A percentile compares a stretch with the other conserved stretches of the same genome.
These are phyloP conservation scores for Enteromius treurensis DNA, from an alignment of 2,797 vertebrate species.

Conservation along the genomic window DNA sequence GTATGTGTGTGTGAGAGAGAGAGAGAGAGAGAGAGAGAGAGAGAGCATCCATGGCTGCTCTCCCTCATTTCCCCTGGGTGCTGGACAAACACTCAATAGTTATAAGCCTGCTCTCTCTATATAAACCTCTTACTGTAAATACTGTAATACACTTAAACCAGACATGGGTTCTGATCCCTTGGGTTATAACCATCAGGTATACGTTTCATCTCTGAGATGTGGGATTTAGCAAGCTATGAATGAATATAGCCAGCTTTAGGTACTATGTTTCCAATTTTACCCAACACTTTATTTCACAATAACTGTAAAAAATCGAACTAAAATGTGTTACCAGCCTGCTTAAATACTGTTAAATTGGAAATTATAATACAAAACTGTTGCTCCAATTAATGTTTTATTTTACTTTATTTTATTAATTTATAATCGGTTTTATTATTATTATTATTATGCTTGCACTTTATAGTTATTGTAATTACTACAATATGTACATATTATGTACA, in stretches of 20 bases:
- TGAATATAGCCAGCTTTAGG: background rate
- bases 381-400: background rate
- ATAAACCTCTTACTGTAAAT: slow-evolving; percentile 56
- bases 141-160: slow-evolving; percentile 37
- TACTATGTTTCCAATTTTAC: background rate
- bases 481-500: too few species aligned
- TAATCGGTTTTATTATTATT: background rate
- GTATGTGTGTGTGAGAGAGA: slow-evolving; percentile 27
- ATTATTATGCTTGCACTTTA: background rate
- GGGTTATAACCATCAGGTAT: slow-evolving; percentile 44
- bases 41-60: slow-evolving; percentile 30
- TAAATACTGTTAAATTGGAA: background rate
- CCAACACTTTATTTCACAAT: background rate
- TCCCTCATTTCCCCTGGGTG: slow-evolving; percentile 54
- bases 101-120: slow-evolving; percentile 38
- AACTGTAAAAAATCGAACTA: background rate
- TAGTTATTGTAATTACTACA: too few species aligned
- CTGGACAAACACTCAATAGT: slow-evolving; percentile 51
- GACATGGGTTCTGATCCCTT: slow-evolving; percentile 32
- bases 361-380: background rate
- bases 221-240: slow-evolving; percentile 19
- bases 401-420: background rate
- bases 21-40: slow-evolving; percentile 11
- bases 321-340: background rate
- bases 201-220: slow-evolving; percentile 20